Evolutionary conservation across 2,888 invertebrate genomes (phyloP).

Genomic region (Zelleria hepariella): DNA sequence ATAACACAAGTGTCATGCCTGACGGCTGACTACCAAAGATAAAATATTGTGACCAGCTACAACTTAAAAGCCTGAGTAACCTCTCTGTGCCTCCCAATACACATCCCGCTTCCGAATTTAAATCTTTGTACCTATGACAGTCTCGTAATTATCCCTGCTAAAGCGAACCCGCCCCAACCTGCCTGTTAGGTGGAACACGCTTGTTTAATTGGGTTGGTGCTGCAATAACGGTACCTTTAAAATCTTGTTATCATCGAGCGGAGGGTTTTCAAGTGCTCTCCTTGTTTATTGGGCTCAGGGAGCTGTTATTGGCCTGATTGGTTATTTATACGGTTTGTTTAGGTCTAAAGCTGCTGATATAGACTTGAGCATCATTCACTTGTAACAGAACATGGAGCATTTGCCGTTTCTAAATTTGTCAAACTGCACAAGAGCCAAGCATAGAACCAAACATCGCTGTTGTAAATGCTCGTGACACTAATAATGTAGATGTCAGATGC

Average conservation of each 20-base stretch:
- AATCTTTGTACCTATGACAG: slow-evolving; percentile 28
- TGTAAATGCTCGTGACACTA: too few species aligned
- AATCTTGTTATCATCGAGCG: neutral
- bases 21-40: too few species aligned
- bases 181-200: slow-evolving; percentile 1
- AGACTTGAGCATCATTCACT: too few species aligned
- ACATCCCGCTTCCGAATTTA: slow-evolving; percentile 17
- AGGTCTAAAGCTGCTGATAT: too few species aligned
- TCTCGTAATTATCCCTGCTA: slow-evolving; percentile 23
- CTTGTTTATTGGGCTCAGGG: neutral
- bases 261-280: neutral
- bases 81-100: neutral
- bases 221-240: neutral
- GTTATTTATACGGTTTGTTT: neutral
- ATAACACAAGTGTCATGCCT: too few species aligned
- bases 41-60: too few species aligned
- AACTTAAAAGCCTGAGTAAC: neutral
- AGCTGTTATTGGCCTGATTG: neutral
- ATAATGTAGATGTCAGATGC: too few species aligned
- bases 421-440: too few species aligned
- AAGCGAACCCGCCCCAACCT: neutral
- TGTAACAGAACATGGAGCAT: too few species aligned
- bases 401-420: too few species aligned
- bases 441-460: too few species aligned
- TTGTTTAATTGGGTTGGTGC: neutral